These are phyloP conservation scores for Montipora efflorescens DNA, from an alignment of 64 coral and sea anemone genomes.

Conservation along the genomic window DNA sequence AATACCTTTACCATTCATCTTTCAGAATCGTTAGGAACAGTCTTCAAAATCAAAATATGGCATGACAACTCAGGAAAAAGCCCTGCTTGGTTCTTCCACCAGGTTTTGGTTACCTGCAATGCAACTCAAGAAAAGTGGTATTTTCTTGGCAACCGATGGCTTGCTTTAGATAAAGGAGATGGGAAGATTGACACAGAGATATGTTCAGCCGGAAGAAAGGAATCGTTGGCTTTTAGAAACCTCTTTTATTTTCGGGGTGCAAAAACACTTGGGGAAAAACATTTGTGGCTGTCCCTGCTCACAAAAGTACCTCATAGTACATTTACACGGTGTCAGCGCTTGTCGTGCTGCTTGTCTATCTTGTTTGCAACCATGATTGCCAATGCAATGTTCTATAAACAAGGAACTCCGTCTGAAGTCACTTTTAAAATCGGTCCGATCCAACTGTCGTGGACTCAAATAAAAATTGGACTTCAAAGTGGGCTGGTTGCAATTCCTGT, in stretches of 20 bases:
- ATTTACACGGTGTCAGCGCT: constrained; percentile 78
- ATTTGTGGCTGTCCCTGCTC: constrained; percentile 86
- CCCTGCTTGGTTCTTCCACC: constrained; percentile 90
- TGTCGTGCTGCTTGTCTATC: constrained; percentile 83
- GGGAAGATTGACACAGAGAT: constrained; percentile 80
- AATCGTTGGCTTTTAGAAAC: constrained; percentile 76
- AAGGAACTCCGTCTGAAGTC: constrained; percentile 16
- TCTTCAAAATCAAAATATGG: constrained; percentile 88
- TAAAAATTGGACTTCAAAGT: constrained; percentile 82
- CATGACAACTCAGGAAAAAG: constrained; percentile 85
- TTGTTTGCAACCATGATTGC: constrained; percentile 84
- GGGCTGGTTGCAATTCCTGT: constrained; percentile 77
- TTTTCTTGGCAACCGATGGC: constrained; percentile 87
- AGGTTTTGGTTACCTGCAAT: constrained; percentile 56
- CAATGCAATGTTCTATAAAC: constrained; percentile 92
- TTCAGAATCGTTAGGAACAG: constrained; percentile 56
- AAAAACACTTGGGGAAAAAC: constrained; percentile 74
- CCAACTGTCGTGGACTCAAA: constrained; percentile 71
- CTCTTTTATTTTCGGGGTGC: constrained; percentile 81
- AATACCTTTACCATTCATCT: constrained; percentile 81
- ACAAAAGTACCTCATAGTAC: constrained; percentile 77
- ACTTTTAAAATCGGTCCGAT: constrained; percentile 78
- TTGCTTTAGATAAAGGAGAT: constrained; percentile 80
- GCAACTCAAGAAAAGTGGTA: constrained; percentile 49
- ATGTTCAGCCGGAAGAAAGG: constrained; percentile 32